Evolutionary conservation across 2,113 vertebrate genomes (phyloP).

Genomic region (Terrapene triunguis): DNA sequence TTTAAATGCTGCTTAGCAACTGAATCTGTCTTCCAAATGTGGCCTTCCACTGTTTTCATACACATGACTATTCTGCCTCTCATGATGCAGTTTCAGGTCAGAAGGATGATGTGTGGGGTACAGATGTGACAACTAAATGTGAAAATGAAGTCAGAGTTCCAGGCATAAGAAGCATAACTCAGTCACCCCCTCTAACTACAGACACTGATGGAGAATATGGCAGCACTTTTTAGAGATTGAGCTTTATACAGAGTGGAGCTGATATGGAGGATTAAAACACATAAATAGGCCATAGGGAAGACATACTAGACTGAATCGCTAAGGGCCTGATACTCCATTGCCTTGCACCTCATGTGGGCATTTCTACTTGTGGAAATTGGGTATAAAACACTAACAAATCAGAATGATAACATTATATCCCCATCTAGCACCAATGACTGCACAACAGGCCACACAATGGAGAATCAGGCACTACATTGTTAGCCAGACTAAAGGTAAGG

Average conservation of each 20-base stretch:
- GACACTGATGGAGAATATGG: fast-evolving
- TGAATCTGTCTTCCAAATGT: neutral
- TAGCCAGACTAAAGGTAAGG: neutral
- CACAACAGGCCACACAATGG: fast-evolving
- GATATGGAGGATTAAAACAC: fast-evolving
- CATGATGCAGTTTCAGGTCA: slow-evolving; percentile 2
- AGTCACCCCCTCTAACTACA: neutral
- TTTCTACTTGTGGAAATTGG: neutral
- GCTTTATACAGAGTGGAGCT: neutral
- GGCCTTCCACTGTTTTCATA: neutral
- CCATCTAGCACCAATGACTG: neutral
- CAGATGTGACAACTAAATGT: neutral
- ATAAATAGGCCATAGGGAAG: neutral
- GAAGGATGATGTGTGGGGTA: neutral
- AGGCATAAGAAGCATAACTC: neutral
- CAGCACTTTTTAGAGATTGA: fast-evolving
- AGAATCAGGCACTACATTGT: neutral
- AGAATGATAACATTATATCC: neutral
- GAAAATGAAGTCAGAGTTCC: neutral
- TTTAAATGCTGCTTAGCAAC: slow-evolving; percentile 29
- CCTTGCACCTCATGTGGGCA: fast-evolving
- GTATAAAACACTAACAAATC: neutral
- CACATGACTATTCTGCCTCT: neutral
- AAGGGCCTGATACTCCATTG: neutral
- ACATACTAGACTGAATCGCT: neutral